These are phyloP conservation scores for crab-eating macaque (Macaca fascicularis) DNA, from an alignment of 2,113 vertebrate genomes.

Conservation along the genomic window T2T-MFA8v1.1 NC_088381.1:109825501-109826000, in stretches of 20 bases:
- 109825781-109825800: background rate
- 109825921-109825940: background rate
- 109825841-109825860: background rate
- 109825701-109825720: background rate
- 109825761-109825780: background rate
- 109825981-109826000: background rate
- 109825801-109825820: background rate
- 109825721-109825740: background rate
- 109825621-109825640: background rate
- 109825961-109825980: background rate
- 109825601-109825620: background rate
- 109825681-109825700: background rate
- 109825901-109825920: background rate
- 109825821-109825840: background rate
- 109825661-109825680: background rate
- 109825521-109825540: background rate
- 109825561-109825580: background rate
- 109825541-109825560: background rate
- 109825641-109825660: background rate
- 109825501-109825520: background rate
- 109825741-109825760: background rate
- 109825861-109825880: background rate
- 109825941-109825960: background rate
- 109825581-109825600: background rate
- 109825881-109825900: background rate